A percentile compares a stretch with the other conserved stretches of the same genome.
phyloP scores from a whole-genome alignment of 1,140 invertebrate genomes.

The Conus ventricosus region DNA sequence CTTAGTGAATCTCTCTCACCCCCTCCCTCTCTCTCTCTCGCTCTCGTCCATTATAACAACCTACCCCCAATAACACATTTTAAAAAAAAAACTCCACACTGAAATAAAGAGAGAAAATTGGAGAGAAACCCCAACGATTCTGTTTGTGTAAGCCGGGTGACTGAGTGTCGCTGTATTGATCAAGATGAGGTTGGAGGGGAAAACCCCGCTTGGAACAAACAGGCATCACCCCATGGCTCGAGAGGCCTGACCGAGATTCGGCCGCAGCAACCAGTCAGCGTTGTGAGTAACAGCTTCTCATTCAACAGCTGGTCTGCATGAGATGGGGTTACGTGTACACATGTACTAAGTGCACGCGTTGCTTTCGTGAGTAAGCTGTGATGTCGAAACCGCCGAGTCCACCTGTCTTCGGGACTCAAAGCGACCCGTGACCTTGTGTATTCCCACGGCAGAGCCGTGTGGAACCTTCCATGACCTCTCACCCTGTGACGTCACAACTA shows the following conservation, averaged over 20 bases:
- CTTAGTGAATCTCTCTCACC: neutral
- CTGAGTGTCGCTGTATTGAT: neutral
- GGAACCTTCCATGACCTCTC: conserved; percentile 35
- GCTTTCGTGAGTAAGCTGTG: neutral
- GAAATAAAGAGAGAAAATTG: too few species aligned
- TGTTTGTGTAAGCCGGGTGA: neutral
- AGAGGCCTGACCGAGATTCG: neutral
- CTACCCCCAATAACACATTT: too few species aligned
- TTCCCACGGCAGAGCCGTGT: neutral
- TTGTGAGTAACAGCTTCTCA: neutral
- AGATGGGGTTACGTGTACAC: neutral
- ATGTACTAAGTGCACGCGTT: neutral
- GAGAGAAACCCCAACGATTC: too few species aligned
- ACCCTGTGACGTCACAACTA: conserved; percentile 22
- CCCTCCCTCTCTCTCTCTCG: too few species aligned
- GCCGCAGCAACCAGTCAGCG: neutral
- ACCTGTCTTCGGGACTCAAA: neutral
- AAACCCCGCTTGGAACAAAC: neutral
- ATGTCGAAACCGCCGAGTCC: neutral
- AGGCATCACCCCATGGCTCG: neutral
- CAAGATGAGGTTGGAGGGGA: neutral
- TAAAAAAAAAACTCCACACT: too few species aligned
- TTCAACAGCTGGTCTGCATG: neutral
- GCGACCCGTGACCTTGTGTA: neutral
- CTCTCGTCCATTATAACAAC: neutral